Base-by-base conservation (phyloP, 2,888 invertebrate species). In the Torymus texanus region DNA sequence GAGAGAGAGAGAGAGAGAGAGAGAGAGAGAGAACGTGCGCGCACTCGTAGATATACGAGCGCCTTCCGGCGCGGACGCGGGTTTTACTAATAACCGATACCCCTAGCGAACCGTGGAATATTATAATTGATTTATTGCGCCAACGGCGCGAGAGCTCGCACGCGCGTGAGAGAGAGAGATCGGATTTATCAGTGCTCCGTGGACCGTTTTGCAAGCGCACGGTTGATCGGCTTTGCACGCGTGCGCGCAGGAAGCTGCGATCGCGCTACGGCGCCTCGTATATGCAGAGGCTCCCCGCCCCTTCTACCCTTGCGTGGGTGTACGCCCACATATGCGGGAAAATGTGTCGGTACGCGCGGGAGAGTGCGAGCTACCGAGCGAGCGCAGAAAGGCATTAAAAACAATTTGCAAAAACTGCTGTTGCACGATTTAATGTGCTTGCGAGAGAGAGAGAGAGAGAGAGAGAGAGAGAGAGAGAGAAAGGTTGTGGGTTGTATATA, bases 31-130 rank as follows among this genome's bases (percentile, higher is more conserved):
- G 41, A 41, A 8, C 41, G 41, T 41, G 41, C 41, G 41, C 41
- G 8, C 87, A 85, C 86, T 84, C 86, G 86, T 84, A 86, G 85
- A 88, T 89, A 89, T 88, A 86, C 84, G 88, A 87, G 85, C 86
- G 87, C 86, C 89, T 90, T 90, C 89, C 89, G 90, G 87, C 84
- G 83, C 85, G 85, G 82, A 87, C 86, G 86, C 86, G 88, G 88
- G 88, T 89, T 89, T 89, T 89, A 90, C 90, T 90, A 90, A 90
- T 90, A 90, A 89, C 88, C 89, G 88, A 88, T 89, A 88, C 87
- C 87, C 89, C 86, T 87, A 89, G 87, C 89, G 87, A 89, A 89
- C 88, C 90, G 88, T 90, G 90, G 89, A 90, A 90, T 90, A 90
- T 90, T 89, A 90, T 90, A 90, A 90, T 90, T 90, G 90, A 90